phyloP scores from a whole-genome alignment of 1,140 invertebrate species.

The Armadillidium nasatum region DNA sequence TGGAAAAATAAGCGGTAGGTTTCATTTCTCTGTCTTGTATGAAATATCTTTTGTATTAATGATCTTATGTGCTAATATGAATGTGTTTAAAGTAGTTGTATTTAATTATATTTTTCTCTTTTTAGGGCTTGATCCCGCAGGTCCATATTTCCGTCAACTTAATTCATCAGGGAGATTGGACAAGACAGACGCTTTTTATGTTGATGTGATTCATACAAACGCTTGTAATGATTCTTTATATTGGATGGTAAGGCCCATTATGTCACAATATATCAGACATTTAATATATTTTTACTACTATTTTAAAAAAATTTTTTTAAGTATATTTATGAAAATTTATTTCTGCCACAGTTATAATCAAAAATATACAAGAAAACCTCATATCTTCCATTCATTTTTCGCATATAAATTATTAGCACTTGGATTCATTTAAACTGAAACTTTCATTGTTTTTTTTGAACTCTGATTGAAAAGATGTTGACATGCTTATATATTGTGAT shows the following conservation, averaged over 20 bases:
- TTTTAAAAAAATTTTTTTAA: too few species aligned
- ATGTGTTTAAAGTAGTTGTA: neutral
- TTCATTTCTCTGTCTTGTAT: neutral
- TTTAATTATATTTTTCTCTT: neutral
- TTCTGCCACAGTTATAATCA: too few species aligned
- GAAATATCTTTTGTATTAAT: neutral
- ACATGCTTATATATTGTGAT: too few species aligned
- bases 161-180: constrained; percentile 17
- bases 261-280: too few species aligned
- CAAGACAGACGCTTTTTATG: constrained; percentile 23
- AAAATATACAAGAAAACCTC: too few species aligned
- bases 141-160: neutral
- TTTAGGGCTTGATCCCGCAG: constrained; percentile 24
- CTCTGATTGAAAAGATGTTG: too few species aligned
- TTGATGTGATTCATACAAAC: constrained; percentile 30
- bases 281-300: too few species aligned
- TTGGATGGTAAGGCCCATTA: constrained; percentile 13
- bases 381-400: too few species aligned
- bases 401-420: too few species aligned
- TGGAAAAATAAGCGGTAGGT: neutral
- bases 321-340: too few species aligned
- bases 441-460: too few species aligned
- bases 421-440: too few species aligned
- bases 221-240: constrained; percentile 16
- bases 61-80: neutral